phyloP scores from a whole-genome alignment of 2,797 vertebrate genomes.

The Sarcoramphus papa region DNA sequence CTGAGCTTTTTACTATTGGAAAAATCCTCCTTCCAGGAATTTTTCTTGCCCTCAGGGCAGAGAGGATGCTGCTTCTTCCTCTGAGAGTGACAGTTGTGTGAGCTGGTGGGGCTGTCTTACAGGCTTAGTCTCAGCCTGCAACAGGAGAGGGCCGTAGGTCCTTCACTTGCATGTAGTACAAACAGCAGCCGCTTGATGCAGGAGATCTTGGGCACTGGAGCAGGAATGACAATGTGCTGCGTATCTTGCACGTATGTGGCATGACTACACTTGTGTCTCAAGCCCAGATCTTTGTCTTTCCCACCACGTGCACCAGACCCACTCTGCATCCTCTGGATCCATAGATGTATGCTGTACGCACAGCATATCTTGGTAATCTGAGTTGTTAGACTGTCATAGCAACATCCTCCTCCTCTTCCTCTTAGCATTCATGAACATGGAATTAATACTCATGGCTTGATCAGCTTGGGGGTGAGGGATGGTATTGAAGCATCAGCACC shows the following conservation, averaged over 20 bases:
- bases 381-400: background rate
- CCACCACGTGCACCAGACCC: background rate
- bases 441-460: background rate
- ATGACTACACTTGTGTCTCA: background rate
- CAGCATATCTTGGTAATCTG: background rate
- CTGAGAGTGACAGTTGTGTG: background rate
- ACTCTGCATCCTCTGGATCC: background rate
- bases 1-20: background rate
- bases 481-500: background rate
- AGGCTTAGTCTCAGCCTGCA: background rate
- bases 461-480: background rate
- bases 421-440: background rate
- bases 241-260: fast-evolving
- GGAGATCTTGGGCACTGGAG: background rate
- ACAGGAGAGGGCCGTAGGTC: background rate
- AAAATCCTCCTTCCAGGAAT: background rate
- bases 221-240: background rate
- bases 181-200: background rate
- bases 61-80: background rate
- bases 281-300: background rate
- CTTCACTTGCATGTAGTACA: background rate
- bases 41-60: background rate
- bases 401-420: background rate
- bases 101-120: background rate
- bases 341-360: background rate